Percentiles rank a stretch among this genome's conserved stretches.
These are phyloP conservation scores for Bombus waltoni DNA, from an alignment of 1,140 invertebrate species.

Conservation along the genomic window DNA sequence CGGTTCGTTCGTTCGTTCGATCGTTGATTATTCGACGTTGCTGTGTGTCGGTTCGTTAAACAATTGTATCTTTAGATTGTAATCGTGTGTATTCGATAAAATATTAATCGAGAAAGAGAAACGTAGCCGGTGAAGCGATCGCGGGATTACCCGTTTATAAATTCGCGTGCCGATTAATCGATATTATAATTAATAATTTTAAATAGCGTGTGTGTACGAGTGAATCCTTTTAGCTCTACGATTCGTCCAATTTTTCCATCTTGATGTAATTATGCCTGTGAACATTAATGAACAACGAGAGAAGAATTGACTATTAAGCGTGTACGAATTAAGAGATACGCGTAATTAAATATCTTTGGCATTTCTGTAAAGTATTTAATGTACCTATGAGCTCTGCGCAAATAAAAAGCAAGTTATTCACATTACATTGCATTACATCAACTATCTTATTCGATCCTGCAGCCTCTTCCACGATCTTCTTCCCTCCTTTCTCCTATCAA, in stretches of 20 bases:
- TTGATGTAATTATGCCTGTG: not conserved
- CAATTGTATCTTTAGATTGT: not conserved
- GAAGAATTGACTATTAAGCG: not conserved
- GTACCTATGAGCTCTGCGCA: not conserved
- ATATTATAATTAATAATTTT: not conserved
- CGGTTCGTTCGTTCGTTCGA: constrained; percentile 16
- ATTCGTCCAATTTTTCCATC: not conserved
- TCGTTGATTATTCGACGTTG: not conserved
- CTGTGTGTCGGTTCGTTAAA: too few relatives aligned
- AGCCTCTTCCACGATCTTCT: not conserved
- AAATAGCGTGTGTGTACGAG: constrained; percentile 5
- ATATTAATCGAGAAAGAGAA: not conserved
- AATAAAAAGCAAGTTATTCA: not conserved
- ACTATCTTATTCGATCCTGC: not conserved
- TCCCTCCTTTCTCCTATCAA: not conserved
- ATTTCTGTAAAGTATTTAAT: not conserved
- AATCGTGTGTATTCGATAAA: not conserved
- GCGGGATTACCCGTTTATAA: not conserved
- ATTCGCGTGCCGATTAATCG: not conserved
- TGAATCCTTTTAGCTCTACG: constrained; percentile 7
- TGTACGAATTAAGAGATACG: not conserved
- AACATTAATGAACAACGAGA: constrained; percentile 42
- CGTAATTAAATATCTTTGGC: not conserved
- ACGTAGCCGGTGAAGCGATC: not conserved
- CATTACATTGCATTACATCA: too few relatives aligned